Evolutionary conservation across 2,888 invertebrate species (phyloP), one percentile per base, ranked within the genome.

Genomic region (Diloba caeruleocephala): DNA sequence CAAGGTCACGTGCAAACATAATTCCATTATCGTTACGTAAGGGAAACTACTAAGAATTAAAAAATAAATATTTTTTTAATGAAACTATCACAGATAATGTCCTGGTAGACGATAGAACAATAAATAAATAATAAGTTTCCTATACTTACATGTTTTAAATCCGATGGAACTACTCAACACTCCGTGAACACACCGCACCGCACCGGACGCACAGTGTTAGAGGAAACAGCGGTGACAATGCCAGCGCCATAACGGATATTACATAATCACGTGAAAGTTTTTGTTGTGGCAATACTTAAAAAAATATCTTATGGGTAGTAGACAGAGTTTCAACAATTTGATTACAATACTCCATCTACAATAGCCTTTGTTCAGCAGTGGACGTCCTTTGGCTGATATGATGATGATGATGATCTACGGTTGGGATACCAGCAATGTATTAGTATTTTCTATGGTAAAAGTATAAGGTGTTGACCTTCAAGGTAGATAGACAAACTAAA

Each of bases 1-100:
- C 91, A 93, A 92, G 92, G 92, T 92, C 92, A 92, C 90, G 90
- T 90, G 91, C 87, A 85, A 87, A 83, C 84, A 84, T 88, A 87
- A 90, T 87, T 88, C 78, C 82, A 85, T 87, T 88, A 86, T 36
- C 55, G 86, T 92, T 92, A 93, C 92, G 92, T 93, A 93, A 92
- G 92, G 83, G 63, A 81, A 82, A 79, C 60, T 39, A 61, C 59
- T 46, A 54, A 58, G 51, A 46, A 25, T 53, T n/a, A n/a, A n/a
- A n/a, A n/a, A n/a, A n/a, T n/a, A n/a, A n/a, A 42, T 43, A 21
- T 45, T 37, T 63, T 6, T 31, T 6, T 2, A 4, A 25, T 17
- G 21, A 23, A 31, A 50, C 36, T 41, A 26, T 41, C 44, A 52
- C 52, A 32, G 43, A 19, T 8, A 34, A 53, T 19, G 10, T 6